These are phyloP conservation scores for Lynx canadensis DNA, from an alignment of 2,113 vertebrate species.

Conservation along the genomic window DNA sequence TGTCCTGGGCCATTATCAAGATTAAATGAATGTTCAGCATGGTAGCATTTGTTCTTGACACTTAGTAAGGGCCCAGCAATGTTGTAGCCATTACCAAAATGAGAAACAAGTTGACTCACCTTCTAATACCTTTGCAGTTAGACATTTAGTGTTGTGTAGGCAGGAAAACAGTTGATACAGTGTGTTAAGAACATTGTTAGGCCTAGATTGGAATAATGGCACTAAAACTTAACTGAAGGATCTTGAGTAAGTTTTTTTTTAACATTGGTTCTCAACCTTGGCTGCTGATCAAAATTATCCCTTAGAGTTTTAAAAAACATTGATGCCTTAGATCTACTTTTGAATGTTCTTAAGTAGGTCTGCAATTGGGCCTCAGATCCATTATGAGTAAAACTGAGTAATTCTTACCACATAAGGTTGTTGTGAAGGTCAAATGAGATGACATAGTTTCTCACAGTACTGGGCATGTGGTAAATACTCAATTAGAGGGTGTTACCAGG, in stretches of 20 bases:
- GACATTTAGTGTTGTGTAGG: background rate
- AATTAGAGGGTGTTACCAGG: background rate
- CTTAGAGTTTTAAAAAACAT: background rate
- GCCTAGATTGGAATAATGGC: background rate
- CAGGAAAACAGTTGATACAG: background rate
- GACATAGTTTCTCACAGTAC: background rate
- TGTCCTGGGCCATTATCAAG: background rate
- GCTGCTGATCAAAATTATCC: background rate
- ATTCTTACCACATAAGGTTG: background rate
- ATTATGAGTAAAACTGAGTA: background rate
- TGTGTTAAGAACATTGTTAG: constrained; percentile 15
- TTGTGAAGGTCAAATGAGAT: background rate
- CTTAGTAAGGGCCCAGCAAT: background rate
- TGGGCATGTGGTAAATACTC: background rate
- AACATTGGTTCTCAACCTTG: constrained; percentile 2
- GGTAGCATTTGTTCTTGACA: background rate
- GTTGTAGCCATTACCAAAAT: background rate
- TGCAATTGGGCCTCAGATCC: background rate
- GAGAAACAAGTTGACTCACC: background rate
- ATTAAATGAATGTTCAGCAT: constrained; percentile 6
- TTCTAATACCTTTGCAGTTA: background rate
- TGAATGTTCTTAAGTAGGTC: background rate
- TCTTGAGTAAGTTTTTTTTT: background rate
- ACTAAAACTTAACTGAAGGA: background rate
- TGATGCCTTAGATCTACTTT: background rate